Conservation (phyloP, 2,888 invertebrate genomes). For the Protonemura montana region DNA sequence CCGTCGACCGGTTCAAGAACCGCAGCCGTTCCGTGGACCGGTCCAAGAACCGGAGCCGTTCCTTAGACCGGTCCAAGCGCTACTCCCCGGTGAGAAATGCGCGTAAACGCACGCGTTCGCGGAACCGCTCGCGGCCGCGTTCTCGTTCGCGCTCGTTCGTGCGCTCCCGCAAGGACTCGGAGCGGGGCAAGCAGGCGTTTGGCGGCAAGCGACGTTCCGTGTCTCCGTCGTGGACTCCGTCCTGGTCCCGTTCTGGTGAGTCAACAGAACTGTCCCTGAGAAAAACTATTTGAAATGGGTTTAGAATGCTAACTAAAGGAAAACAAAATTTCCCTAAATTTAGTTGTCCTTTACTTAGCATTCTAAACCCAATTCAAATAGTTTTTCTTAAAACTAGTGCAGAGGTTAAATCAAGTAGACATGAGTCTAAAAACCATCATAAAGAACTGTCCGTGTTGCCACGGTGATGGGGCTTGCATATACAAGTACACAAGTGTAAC, state of each 20-base stretch:
- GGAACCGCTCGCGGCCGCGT: constrained; percentile 55
- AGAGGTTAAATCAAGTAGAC: too few species aligned
- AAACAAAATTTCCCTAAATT: too few species aligned
- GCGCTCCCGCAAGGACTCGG: constrained; percentile 56
- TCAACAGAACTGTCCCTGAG: too few species aligned
- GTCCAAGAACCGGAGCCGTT: neutral
- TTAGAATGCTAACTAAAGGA: too few species aligned
- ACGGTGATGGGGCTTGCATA: too few species aligned
- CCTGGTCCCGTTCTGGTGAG: constrained; percentile 65
- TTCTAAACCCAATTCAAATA: too few species aligned
- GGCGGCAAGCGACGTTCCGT: constrained; percentile 41
- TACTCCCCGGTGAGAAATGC: constrained; percentile 47
- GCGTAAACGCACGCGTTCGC: constrained; percentile 56
- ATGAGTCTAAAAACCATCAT: too few species aligned
- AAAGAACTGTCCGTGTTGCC: too few species aligned
- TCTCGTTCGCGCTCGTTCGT: constrained; percentile 54
- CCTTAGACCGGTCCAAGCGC: neutral
- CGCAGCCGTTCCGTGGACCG: constrained; percentile 25
- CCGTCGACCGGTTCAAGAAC: constrained; percentile 42
- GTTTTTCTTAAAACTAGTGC: too few species aligned
- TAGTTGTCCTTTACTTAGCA: too few species aligned
- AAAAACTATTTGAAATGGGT: too few species aligned
- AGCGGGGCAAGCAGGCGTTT: constrained; percentile 47
- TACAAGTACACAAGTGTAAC: too few species aligned
- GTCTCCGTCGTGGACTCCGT: constrained; percentile 60